Percentiles rank a stretch among this genome's conserved stretches.
phyloP scores from a whole-genome alignment of 1,140 invertebrate species.

The Pachypeltis micranthus region DNA sequence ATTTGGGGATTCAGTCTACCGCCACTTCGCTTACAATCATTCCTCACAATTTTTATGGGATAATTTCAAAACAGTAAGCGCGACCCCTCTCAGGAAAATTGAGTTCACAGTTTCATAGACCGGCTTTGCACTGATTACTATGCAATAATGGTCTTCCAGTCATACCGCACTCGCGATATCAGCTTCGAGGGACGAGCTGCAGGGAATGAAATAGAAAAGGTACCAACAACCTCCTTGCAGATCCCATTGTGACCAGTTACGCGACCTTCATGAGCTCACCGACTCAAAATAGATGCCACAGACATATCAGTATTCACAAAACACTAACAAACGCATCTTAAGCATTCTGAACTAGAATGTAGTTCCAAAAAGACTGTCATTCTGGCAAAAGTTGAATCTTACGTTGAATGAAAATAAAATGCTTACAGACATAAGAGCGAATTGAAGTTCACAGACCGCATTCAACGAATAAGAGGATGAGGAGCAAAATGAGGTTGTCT shows the following conservation, averaged over 20 bases:
- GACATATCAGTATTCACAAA: conserved; percentile 47
- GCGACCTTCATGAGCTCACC: conserved; percentile 12
- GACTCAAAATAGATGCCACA: conserved; percentile 4
- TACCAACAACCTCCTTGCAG: neutral
- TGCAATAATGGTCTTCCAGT: no score
- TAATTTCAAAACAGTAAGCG: no score
- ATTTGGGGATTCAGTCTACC: no score
- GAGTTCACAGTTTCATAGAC: no score
- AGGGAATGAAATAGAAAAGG: conserved; percentile 11
- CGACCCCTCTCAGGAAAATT: no score
- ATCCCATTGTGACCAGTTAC: neutral
- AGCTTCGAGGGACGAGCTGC: no score
- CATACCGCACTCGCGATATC: no score
- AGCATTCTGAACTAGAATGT: conserved; percentile 69
- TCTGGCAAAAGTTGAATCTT: conserved; percentile 66
- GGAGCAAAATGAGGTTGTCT: neutral
- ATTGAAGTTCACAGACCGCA: neutral
- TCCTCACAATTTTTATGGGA: no score
- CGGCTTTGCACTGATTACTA: no score
- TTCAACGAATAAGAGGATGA: neutral
- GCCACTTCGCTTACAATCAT: no score
- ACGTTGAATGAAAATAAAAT: conserved; percentile 52
- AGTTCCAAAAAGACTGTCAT: conserved; percentile 79
- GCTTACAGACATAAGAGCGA: neutral
- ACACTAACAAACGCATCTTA: conserved; percentile 77